phyloP scores from a whole-genome alignment of 2,888 invertebrate genomes.

The Dioctria rufipes region DNA sequence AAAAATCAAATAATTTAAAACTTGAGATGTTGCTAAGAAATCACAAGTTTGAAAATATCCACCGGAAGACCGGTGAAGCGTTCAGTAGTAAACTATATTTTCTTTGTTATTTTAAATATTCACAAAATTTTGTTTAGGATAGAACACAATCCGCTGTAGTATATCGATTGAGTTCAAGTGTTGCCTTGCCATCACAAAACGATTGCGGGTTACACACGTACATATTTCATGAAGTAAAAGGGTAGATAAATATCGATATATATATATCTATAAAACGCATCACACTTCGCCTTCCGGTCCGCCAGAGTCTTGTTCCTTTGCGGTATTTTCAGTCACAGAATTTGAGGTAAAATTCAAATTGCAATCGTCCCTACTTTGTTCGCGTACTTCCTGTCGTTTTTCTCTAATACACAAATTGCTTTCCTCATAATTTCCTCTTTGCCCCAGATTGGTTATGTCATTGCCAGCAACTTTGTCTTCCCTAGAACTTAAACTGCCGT shows the following conservation, averaged over 20 bases:
- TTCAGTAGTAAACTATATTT: slow-evolving; percentile 22
- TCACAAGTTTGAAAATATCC: slow-evolving; percentile 39
- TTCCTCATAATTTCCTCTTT: slow-evolving; percentile 50
- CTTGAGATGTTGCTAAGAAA: slow-evolving; percentile 33
- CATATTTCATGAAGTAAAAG: background rate
- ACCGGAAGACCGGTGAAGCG: slow-evolving; percentile 20
- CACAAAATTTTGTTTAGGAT: slow-evolving; percentile 39
- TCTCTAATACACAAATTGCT: slow-evolving; percentile 50
- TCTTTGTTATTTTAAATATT: slow-evolving; percentile 8
- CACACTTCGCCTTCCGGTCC: slow-evolving; percentile 30
- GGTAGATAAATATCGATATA: no score
- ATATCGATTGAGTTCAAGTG: background rate
- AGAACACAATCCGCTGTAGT: slow-evolving; percentile 31
- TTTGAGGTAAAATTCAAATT: slow-evolving; percentile 41
- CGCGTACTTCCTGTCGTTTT: slow-evolving; percentile 26
- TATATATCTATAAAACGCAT: background rate
- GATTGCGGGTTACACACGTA: background rate
- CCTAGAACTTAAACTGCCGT: slow-evolving; percentile 6
- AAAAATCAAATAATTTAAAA: slow-evolving; percentile 48
- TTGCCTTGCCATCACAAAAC: background rate
- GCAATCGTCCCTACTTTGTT: slow-evolving; percentile 13
- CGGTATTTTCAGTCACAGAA: background rate
- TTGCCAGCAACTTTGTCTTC: slow-evolving; percentile 24
- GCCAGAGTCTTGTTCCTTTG: slow-evolving; percentile 16
- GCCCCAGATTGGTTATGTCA: slow-evolving; percentile 5